Percentiles rank a stretch among this genome's conserved stretches.
phyloP scores from a whole-genome alignment of 2,797 vertebrate species.

The Tadarida brasiliensis region DNA sequence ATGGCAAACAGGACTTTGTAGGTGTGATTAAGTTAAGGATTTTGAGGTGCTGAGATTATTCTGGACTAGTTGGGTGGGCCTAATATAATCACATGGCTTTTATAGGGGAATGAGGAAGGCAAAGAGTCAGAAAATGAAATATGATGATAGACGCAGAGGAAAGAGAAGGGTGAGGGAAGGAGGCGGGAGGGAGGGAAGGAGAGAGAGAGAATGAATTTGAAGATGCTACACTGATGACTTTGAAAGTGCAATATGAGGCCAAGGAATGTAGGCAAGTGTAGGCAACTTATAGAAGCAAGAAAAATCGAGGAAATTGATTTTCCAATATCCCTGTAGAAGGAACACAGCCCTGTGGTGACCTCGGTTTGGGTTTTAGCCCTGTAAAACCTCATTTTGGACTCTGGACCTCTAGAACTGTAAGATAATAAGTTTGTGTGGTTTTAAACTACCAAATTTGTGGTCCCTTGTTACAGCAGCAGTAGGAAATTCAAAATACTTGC shows the following conservation, averaged over 20 bases:
- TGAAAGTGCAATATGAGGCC: background rate
- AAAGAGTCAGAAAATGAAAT: background rate
- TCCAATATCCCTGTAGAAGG: background rate
- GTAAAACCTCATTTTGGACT: background rate
- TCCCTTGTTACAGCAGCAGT: background rate
- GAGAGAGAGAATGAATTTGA: background rate
- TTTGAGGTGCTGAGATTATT: background rate
- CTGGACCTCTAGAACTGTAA: background rate
- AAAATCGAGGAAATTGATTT: background rate
- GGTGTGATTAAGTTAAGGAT: background rate
- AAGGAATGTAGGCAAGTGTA: background rate
- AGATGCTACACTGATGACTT: background rate
- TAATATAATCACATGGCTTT: background rate
- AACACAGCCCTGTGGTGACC: background rate
- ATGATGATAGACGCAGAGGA: background rate
- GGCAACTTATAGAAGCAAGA: background rate
- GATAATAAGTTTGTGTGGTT: background rate
- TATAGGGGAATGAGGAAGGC: background rate
- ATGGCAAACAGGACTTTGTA: background rate
- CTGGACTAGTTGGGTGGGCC: background rate
- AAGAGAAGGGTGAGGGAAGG: background rate
- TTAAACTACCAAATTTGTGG: background rate
- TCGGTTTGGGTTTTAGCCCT: background rate
- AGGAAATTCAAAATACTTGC: conserved; percentile 42
- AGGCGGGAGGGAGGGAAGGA: background rate